Evolutionary conservation across 2,797 vertebrate genomes (phyloP), one percentile per base, ranked within the genome.

Genomic region (Acestrorhynchus altus): DNA sequence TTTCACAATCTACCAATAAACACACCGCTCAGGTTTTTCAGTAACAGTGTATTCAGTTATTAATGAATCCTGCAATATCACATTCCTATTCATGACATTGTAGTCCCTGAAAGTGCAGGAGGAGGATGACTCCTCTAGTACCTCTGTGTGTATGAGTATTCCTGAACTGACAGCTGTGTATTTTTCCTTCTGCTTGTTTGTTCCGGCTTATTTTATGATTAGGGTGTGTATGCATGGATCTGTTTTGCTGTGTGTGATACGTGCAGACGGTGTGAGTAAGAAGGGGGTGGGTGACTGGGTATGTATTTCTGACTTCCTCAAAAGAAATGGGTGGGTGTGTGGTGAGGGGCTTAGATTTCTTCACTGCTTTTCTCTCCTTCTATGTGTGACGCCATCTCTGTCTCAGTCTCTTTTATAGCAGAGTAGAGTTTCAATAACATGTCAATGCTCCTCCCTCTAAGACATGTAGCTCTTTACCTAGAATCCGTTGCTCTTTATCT

Each of bases 401-500:
- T 54, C 51, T 24, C 9, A 22, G n/a, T 54, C n/a, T 54, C 44
- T 64, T 49, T 69, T n/a, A 63, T 11, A 13, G 40, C 22, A 4
- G 63, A 15, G 63, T 28, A 15, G 12, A 47, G 8, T 65, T 74
- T 39, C 35, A 54, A n/a, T 3, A 74, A 56, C 31, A 74, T 54
- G 61, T 73, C 40, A 46, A 67, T 4, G 59, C 40, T 59, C 35
- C 74, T 52, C 46, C 68, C 46, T 60, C 18, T 35, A 39, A 72
- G 52, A 35, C 10, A 24, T 52, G 35, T 2, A 35, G 52, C 51
- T 35, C 4, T 8, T 57, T 51, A 52, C 54, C 68, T 31, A 77
- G 52, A 74, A 77, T 64, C 31, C 57, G 74, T 4, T 28, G 39
- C 47, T 31, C 65, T 31, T 69, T 74, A 56, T 73, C 79, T 77